Evolutionary conservation across 1,140 invertebrate species (phyloP).

Genomic region (Procambarus virginalis): DNA sequence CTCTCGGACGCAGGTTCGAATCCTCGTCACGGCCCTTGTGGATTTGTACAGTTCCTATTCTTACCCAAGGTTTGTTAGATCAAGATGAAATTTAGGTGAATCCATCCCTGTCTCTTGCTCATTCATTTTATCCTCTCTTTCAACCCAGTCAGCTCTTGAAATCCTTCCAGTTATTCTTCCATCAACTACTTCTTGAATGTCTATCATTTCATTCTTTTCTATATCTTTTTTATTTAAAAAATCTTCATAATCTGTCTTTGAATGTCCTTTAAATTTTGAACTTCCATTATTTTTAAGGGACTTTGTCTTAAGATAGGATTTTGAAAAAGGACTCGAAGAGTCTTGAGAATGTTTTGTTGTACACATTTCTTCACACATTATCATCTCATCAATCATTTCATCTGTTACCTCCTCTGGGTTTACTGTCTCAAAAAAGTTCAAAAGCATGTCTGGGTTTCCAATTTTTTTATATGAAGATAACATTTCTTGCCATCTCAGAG

Average conservation of each 20-base stretch:
- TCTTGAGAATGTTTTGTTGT: not conserved
- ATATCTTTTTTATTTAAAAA: not conserved
- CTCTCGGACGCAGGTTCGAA: no score
- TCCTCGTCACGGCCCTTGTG: no score
- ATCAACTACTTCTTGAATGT: not conserved
- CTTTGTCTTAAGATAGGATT: not conserved
- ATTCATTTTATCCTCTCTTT: not conserved
- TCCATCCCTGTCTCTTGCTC: not conserved
- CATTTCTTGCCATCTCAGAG: slow-evolving; percentile 9
- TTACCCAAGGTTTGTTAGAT: slow-evolving; percentile 3
- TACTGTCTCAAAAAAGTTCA: not conserved
- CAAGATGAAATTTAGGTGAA: slow-evolving; percentile 1
- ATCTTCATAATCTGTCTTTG: not conserved
- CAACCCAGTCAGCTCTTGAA: not conserved
- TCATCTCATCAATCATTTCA: slow-evolving; percentile 32
- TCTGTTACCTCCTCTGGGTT: slow-evolving; percentile 16
- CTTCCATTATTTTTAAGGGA: not conserved
- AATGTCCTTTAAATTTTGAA: not conserved
- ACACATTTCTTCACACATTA: not conserved
- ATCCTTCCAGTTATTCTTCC: not conserved
- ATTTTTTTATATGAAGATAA: not conserved
- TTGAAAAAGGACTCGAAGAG: not conserved
- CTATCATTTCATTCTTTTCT: no score
- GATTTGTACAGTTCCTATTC: no score
- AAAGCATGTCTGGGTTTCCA: not conserved